These are phyloP conservation scores for Fopius arisanus DNA, from an alignment of 1,140 invertebrate genomes.

Conservation along the genomic window DNA sequence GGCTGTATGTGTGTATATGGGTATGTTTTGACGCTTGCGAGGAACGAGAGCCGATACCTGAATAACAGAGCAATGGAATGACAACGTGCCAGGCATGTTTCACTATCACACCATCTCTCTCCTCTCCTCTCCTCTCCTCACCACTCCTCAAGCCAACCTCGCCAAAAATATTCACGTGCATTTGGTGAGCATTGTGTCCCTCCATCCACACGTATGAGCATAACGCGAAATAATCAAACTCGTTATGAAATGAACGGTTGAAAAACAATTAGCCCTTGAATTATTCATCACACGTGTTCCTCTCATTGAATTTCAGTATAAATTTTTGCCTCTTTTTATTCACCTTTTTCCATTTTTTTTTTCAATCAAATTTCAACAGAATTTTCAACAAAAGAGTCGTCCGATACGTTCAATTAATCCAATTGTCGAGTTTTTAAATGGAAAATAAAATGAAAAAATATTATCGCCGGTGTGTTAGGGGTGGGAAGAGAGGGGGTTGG, in stretches of 20 bases:
- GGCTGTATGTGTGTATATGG: not conserved
- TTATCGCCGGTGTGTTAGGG: slow-evolving; percentile 2
- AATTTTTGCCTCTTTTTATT: not conserved
- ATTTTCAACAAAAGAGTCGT: not conserved
- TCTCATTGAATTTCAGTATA: not conserved
- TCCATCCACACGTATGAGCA: not conserved
- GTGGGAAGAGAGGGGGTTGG: too few species aligned
- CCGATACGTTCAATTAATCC: not conserved
- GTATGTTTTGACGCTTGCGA: not conserved
- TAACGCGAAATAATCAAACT: slow-evolving; percentile 17
- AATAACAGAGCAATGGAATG: not conserved
- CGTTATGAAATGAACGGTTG: slow-evolving; percentile 9
- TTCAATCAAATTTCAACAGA: not conserved
- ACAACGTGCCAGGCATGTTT: slow-evolving; percentile 13
- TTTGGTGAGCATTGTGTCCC: not conserved
- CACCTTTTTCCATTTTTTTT: slow-evolving; percentile 3
- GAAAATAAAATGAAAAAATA: slow-evolving; percentile 12
- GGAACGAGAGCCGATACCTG: not conserved
- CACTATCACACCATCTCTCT: not conserved
- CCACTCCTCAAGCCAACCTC: not conserved
- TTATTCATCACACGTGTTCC: slow-evolving; percentile 4
- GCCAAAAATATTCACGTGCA: slow-evolving; percentile 3
- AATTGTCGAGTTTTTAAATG: not conserved
- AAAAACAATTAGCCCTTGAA: slow-evolving; percentile 11
- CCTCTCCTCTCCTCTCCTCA: too few species aligned